Base-by-base conservation (phyloP, 2,113 vertebrate species). In the Tetrao urogallus region DNA sequence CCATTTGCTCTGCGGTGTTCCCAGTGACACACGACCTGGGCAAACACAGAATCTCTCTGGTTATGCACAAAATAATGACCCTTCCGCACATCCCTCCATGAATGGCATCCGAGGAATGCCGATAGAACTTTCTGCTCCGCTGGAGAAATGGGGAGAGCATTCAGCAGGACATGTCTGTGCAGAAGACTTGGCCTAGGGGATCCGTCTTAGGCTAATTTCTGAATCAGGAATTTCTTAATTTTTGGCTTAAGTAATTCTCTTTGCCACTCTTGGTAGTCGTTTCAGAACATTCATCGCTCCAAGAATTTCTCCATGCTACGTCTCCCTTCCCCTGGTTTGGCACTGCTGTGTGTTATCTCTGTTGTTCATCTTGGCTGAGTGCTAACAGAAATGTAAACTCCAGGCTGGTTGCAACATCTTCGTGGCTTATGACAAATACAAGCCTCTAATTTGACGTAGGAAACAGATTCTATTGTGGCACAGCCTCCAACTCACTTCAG, bases 91-190 rank as follows among this genome's bases (percentile, higher is more conserved):
- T 70, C 80, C 90, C 75, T 58, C 24, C 54, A 72, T 22, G 95
- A 63, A 43, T 42, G 76, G 95, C 43, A 92, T 94, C 88, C 95
- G 60, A 93, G 24, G 91, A 94, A 92, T 86, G 91, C 91, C 71
- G 81, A 52, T 18, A 10, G 75, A 66, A 72, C 38, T 52, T 70
- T 80, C 88, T 82, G 86, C 87, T 78, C 70, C 5, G 0, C 64
- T 25, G 70, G 25, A 90, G 79, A 64, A 22, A 34, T 0, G 3
- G 1, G 5, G 40, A 58, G 79, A 2, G 30, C 1, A 2, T 38
- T 17, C 70, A 61, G 75, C 78, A 38, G 61, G 82, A 89, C 88
- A 6, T 42, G 94, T 25, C 88, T 18, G 78, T 89, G 80, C 89
- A 79, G 79, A 82, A 89, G 66, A 17, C 60, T 32, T 89, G 66